Conservation (phyloP, 2,888 invertebrate genomes). For the Cotesia congregata region DNA sequence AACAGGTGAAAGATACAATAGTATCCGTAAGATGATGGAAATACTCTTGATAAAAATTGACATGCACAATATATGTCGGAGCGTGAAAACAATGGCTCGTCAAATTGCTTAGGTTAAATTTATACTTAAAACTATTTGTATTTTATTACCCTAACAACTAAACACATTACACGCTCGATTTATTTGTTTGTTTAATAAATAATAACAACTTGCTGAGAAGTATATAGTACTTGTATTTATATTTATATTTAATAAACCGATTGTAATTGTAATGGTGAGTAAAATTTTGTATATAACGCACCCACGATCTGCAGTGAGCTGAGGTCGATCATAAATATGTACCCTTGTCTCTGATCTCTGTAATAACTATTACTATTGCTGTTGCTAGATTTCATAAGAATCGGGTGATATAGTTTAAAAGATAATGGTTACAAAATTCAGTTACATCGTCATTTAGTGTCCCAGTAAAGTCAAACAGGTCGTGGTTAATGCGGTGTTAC, state of each 20-base stretch:
- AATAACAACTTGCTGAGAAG: conserved; percentile 42
- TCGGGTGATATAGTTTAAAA: conserved; percentile 20
- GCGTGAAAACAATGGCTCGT: conserved; percentile 28
- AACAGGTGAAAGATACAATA: conserved; percentile 9
- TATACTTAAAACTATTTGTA: conserved; percentile 2
- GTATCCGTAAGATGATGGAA: conserved; percentile 13
- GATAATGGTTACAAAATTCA: conserved; percentile 24
- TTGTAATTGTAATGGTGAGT: conserved; percentile 47
- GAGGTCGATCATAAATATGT: background rate
- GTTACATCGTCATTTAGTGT: background rate
- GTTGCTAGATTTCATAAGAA: background rate
- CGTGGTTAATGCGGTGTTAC: conserved; percentile 11
- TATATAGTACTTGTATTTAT: conserved; percentile 45
- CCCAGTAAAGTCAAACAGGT: background rate
- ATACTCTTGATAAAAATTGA: conserved; percentile 30
- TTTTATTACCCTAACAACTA: conserved; percentile 12
- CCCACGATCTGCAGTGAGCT: conserved; percentile 1
- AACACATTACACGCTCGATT: conserved; percentile 23
- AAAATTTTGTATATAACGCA: conserved; percentile 14
- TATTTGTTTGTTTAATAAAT: conserved; percentile 18
- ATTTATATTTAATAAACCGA: conserved; percentile 41
- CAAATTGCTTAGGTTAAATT: conserved; percentile 10
- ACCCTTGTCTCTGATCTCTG: background rate
- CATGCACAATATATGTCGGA: conserved; percentile 23
- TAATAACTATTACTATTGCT: background rate